A percentile compares a stretch with the other conserved stretches of the same genome.
Evolutionary conservation across 2,888 invertebrate species (phyloP).

Genomic region (Chymomyza fuscimana): DNA sequence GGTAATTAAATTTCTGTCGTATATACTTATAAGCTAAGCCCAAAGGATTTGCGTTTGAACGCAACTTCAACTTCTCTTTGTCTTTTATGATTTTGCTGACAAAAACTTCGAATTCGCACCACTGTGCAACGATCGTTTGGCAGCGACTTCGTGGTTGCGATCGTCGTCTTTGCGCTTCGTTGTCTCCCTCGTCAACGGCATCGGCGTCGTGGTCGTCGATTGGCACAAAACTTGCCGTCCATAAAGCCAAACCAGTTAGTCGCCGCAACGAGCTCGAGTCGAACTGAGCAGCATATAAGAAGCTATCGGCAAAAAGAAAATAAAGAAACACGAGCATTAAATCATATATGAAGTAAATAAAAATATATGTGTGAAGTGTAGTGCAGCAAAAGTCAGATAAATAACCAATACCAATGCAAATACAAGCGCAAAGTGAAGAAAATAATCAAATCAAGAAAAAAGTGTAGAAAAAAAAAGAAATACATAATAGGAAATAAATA

Average conservation of each 20-base stretch:
- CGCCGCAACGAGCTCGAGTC: slow-evolving; percentile 37
- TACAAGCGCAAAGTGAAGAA: slow-evolving; percentile 44
- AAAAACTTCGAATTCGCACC: neutral
- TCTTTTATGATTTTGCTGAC: neutral
- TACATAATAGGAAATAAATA: slow-evolving; percentile 7
- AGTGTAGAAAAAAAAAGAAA: slow-evolving; percentile 16
- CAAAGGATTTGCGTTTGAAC: too few relatives aligned
- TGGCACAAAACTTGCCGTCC: slow-evolving; percentile 59
- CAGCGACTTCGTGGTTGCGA: slow-evolving; percentile 2
- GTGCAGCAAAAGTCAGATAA: slow-evolving; percentile 36
- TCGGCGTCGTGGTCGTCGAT: slow-evolving; percentile 1
- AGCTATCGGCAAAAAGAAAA: slow-evolving; percentile 24
- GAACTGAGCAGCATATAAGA: slow-evolving; percentile 39
- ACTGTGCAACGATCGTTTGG: slow-evolving; percentile 12
- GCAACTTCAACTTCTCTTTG: too few relatives aligned
- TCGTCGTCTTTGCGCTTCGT: slow-evolving; percentile 2
- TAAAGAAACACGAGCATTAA: slow-evolving; percentile 3
- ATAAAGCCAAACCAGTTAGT: slow-evolving; percentile 76
- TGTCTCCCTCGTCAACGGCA: slow-evolving; percentile 1
- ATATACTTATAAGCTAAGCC: too few relatives aligned
- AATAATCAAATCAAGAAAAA: slow-evolving; percentile 29
- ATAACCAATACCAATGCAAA: slow-evolving; percentile 45
- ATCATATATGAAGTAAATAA: slow-evolving; percentile 25
- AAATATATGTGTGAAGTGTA: slow-evolving; percentile 16
- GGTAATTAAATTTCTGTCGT: too few relatives aligned